These are phyloP conservation scores for Sinonovacula constricta DNA, from an alignment of 1,140 invertebrate species.

Conservation along the genomic window DNA sequence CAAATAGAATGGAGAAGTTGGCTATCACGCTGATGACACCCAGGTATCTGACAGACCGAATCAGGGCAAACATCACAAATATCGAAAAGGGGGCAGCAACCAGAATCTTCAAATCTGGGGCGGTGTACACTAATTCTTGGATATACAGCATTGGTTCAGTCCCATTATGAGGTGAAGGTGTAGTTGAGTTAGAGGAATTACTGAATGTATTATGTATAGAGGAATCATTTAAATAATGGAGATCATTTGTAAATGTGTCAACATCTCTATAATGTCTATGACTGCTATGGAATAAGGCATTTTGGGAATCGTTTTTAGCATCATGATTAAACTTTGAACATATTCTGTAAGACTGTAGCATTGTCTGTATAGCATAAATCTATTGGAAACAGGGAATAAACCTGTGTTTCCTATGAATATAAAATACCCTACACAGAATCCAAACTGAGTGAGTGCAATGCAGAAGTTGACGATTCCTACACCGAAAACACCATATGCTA, in stretches of 20 bases:
- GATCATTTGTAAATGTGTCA: not conserved
- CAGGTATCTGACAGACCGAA: conserved; percentile 70
- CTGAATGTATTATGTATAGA: not conserved
- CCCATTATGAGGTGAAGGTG: not conserved
- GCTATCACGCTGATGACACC: conserved; percentile 70
- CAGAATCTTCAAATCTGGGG: conserved; percentile 65
- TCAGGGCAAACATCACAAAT: conserved; percentile 71
- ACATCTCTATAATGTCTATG: not conserved
- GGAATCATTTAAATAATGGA: not conserved
- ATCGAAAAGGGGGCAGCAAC: conserved; percentile 68
- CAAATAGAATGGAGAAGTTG: conserved; percentile 72
- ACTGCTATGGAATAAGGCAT: not conserved
- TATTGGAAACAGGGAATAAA: conserved; percentile 67
- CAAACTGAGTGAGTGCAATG: conserved; percentile 74
- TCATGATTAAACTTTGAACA: not conserved
- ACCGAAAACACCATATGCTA: conserved; percentile 67
- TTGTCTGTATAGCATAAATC: conserved; percentile 7
- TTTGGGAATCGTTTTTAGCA: not conserved
- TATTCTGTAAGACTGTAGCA: not conserved
- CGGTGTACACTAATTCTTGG: conserved; percentile 31
- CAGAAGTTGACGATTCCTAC: conserved; percentile 69
- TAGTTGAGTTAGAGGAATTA: conserved; percentile 23
- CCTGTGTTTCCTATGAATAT: conserved; percentile 77
- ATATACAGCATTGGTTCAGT: conserved; percentile 1
- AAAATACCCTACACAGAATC: conserved; percentile 74